These are phyloP conservation scores for Adrianichthys oophorus DNA, from an alignment of 2,797 vertebrate species.

Conservation along the genomic window DNA sequence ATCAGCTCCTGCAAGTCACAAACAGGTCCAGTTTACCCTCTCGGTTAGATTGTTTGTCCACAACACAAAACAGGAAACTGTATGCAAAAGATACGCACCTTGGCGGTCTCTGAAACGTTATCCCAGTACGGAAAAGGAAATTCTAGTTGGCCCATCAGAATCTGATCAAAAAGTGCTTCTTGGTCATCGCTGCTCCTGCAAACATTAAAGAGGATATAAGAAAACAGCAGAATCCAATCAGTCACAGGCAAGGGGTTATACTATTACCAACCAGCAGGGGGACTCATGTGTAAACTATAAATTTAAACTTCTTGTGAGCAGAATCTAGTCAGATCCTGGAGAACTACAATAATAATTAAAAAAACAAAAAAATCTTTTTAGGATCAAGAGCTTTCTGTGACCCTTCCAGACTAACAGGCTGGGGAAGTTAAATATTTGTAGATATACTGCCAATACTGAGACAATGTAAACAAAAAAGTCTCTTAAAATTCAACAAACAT, in stretches of 20 bases:
- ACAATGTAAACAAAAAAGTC: too few relatives aligned
- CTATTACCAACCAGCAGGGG: constrained; percentile 11
- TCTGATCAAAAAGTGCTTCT: constrained; percentile 97
- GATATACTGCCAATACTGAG: too few relatives aligned
- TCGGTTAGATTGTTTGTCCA: background rate
- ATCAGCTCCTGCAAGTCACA: constrained; percentile 86
- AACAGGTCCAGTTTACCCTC: background rate
- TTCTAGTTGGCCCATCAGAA: constrained; percentile 96
- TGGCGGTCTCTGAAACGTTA: constrained; percentile 93
- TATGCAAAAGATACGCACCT: constrained; percentile 68
- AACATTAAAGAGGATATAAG: background rate
- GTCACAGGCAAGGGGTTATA: constrained; percentile 7
- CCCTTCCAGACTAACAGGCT: too few relatives aligned
- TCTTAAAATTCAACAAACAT: too few relatives aligned
- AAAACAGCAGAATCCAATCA: background rate
- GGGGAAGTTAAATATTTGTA: too few relatives aligned
- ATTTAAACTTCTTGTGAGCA: too few relatives aligned
- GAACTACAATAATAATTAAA: too few relatives aligned
- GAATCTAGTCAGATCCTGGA: too few relatives aligned
- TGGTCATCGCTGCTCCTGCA: constrained; percentile 93
- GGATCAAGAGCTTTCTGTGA: too few relatives aligned
- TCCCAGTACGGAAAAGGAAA: constrained; percentile 98
- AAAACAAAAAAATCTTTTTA: too few relatives aligned
- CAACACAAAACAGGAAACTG: background rate
- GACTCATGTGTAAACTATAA: background rate